phyloP scores from a whole-genome alignment of 1,140 invertebrate species.

The Drosophila takahashii region DNA sequence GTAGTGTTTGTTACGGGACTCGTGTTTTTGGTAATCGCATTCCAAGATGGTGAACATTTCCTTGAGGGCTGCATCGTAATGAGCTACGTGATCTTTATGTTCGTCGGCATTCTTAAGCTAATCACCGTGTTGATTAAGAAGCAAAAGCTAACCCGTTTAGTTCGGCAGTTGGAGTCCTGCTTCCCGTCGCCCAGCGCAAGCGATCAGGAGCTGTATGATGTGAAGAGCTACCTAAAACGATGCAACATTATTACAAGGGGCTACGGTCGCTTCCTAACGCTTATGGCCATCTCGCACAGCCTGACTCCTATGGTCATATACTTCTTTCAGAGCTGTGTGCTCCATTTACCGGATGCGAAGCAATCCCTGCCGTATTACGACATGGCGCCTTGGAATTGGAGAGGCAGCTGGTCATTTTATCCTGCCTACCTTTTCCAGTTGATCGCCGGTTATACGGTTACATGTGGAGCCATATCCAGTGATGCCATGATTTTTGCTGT shows the following conservation, averaged over 20 bases:
- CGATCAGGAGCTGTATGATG: slow-evolving; percentile 25
- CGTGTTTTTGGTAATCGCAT: not conserved
- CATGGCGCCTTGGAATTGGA: slow-evolving; percentile 60
- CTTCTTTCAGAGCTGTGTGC: slow-evolving; percentile 8
- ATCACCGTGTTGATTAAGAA: slow-evolving; percentile 38
- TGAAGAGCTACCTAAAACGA: slow-evolving; percentile 16
- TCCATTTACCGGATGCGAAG: slow-evolving; percentile 3
- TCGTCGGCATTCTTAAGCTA: slow-evolving; percentile 51
- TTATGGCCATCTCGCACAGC: slow-evolving; percentile 46
- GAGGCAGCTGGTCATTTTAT: slow-evolving; percentile 36
- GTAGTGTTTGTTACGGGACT: slow-evolving; percentile 23
- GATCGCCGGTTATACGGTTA: slow-evolving; percentile 49
- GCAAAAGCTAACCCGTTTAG: slow-evolving; percentile 25
- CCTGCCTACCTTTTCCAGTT: slow-evolving; percentile 40
- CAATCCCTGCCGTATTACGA: slow-evolving; percentile 47
- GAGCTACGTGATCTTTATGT: slow-evolving; percentile 51
- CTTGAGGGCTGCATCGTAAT: slow-evolving; percentile 56
- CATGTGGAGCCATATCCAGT: slow-evolving; percentile 47
- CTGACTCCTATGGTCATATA: slow-evolving; percentile 35
- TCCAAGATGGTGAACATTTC: slow-evolving; percentile 35
- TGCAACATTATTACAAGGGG: slow-evolving; percentile 22
- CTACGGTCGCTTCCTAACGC: slow-evolving; percentile 23
- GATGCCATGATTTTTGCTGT: slow-evolving; percentile 58
- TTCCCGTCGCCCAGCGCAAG: slow-evolving; percentile 28
- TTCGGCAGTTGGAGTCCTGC: slow-evolving; percentile 37